Evolutionary conservation across 2,113 vertebrate species (phyloP).

Genomic region (Dipodomys merriami): DNA sequence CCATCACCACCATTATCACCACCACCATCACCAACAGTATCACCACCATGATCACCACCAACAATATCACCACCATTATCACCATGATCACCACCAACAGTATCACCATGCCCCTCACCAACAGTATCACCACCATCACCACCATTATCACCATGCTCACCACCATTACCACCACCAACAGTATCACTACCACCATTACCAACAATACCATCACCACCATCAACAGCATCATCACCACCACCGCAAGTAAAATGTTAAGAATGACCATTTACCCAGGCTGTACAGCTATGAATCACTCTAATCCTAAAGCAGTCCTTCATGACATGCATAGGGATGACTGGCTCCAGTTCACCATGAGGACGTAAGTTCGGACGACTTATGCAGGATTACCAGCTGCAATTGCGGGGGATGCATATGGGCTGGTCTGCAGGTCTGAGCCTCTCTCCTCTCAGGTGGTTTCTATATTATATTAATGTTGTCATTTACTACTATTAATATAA

Average conservation of each 20-base stretch:
- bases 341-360: not conserved
- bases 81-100: too few species aligned
- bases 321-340: not conserved
- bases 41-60: too few species aligned
- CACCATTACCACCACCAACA: too few species aligned
- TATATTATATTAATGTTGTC: too few species aligned
- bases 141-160: not conserved
- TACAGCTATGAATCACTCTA: not conserved
- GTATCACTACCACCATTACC: too few species aligned
- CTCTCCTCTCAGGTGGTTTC: not conserved
- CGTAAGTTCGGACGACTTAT: not conserved
- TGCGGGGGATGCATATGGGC: not conserved
- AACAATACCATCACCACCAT: too few species aligned
- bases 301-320: not conserved
- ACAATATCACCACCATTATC: too few species aligned
- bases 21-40: too few species aligned
- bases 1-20: not conserved
- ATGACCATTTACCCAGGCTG: not conserved
- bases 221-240: too few species aligned
- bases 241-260: not conserved
- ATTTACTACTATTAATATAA: too few species aligned
- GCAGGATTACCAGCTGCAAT: not conserved
- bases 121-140: accelerated
- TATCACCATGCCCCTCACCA: too few species aligned
- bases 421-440: not conserved